Evolutionary conservation across 2,888 invertebrate species (phyloP).

Genomic region (Cataglyphis altisquamis): DNA sequence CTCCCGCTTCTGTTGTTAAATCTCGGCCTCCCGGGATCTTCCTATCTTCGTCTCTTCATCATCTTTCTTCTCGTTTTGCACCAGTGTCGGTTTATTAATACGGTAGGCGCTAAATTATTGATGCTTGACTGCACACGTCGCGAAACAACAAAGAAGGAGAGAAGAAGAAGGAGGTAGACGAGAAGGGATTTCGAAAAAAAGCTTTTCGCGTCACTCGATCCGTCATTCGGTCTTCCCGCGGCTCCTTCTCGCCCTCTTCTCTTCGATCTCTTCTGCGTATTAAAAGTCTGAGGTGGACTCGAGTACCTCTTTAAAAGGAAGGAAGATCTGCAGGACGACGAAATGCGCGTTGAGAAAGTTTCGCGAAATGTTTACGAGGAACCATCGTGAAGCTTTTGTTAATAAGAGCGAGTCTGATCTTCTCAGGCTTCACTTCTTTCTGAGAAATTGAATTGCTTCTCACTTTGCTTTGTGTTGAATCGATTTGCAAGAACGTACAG

Average conservation of each 20-base stretch:
- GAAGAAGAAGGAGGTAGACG: conserved; percentile 35
- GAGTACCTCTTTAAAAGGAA: conserved; percentile 69
- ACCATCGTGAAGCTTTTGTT: conserved; percentile 24
- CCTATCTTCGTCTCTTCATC: conserved; percentile 32
- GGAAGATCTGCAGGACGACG: conserved; percentile 68
- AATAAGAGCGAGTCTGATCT: conserved; percentile 8
- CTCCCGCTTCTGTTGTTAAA: conserved; percentile 10
- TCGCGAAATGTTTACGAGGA: conserved; percentile 47
- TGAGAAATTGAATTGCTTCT: background rate
- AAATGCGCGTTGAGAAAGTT: conserved; percentile 72
- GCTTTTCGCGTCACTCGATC: conserved; percentile 70
- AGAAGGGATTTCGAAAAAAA: conserved; percentile 78
- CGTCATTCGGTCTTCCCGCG: conserved; percentile 55
- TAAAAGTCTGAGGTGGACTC: conserved; percentile 37
- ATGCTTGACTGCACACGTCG: conserved; percentile 72
- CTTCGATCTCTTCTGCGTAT: conserved; percentile 56
- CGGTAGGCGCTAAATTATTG: conserved; percentile 82
- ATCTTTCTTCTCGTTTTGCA: conserved; percentile 38
- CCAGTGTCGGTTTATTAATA: conserved; percentile 73
- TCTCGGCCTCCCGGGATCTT: conserved; percentile 33
- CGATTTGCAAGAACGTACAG: background rate
- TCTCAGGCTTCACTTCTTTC: background rate
- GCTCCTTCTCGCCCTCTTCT: conserved; percentile 58
- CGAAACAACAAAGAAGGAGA: conserved; percentile 66
- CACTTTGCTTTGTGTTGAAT: background rate